Evolutionary conservation across 2,888 invertebrate genomes (phyloP).

Genomic region (Megastigmus dorsalis): DNA sequence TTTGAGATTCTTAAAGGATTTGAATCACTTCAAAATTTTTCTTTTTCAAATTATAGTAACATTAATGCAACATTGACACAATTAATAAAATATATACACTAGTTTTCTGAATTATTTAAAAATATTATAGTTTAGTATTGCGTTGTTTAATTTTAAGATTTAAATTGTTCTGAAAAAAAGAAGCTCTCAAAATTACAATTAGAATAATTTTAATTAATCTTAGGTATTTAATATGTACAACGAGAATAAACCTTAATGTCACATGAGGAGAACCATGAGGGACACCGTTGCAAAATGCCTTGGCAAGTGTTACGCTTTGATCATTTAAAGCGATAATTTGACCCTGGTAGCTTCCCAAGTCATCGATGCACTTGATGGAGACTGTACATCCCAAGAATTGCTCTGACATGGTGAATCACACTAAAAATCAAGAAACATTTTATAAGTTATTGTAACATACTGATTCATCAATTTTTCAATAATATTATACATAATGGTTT

Average conservation of each 20-base stretch:
- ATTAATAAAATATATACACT: no score
- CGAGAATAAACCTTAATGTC: slow-evolving; percentile 79
- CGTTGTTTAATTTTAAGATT: no score
- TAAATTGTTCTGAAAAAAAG: no score
- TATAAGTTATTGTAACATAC: no score
- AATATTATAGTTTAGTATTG: neutral
- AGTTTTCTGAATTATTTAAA: no score
- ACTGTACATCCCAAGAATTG: slow-evolving; percentile 83
- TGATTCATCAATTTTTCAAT: neutral
- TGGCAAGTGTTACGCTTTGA: slow-evolving; percentile 82
- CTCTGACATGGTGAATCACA: slow-evolving; percentile 65
- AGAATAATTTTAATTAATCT: neutral
- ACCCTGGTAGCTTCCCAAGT: slow-evolving; percentile 88
- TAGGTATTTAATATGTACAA: neutral
- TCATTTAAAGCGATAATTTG: slow-evolving; percentile 85
- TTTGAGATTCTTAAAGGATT: no score
- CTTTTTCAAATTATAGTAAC: no score
- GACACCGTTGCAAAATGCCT: slow-evolving; percentile 89
- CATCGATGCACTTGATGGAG: slow-evolving; percentile 87
- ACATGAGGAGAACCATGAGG: slow-evolving; percentile 79
- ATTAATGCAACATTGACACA: neutral
- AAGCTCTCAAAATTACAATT: neutral
- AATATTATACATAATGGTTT: neutral
- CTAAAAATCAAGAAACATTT: slow-evolving; percentile 12
- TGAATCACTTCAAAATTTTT: no score